Evolutionary conservation across 2,113 vertebrate genomes (phyloP).

Genomic region (Epinephelus lanceolatus): DNA sequence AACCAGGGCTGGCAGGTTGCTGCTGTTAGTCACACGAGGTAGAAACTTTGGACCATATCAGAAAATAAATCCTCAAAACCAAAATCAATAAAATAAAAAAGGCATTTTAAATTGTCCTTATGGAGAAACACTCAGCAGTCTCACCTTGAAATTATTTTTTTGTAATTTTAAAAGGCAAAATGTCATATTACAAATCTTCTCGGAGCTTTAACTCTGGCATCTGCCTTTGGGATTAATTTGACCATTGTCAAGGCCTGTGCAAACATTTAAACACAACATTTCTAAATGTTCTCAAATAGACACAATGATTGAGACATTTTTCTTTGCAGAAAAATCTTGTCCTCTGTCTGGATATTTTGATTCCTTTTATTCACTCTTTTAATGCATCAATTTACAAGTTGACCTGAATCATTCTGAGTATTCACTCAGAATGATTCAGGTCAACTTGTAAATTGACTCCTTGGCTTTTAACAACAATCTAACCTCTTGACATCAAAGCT

Average conservation of each 20-base stretch:
- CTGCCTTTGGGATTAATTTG: not conserved
- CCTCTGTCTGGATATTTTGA: not conserved
- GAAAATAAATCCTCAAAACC: not conserved
- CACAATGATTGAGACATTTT: not conserved
- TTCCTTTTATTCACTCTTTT: not conserved
- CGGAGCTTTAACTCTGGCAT: too few species aligned
- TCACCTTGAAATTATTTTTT: not conserved
- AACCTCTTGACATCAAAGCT: not conserved
- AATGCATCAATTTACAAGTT: not conserved
- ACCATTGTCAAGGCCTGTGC: not conserved
- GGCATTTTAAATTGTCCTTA: not conserved
- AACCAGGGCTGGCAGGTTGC: not conserved
- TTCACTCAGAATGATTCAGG: too few species aligned
- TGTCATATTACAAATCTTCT: not conserved
- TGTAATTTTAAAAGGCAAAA: not conserved
- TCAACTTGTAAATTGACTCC: too few species aligned
- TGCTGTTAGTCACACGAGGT: too few species aligned
- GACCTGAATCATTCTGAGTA: not conserved
- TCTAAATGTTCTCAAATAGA: not conserved
- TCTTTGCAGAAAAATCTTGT: not conserved
- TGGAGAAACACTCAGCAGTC: not conserved
- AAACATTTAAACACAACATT: not conserved
- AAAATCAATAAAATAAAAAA: not conserved
- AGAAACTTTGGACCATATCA: not conserved
- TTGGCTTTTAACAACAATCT: not conserved